phyloP scores from a whole-genome alignment of 2,888 invertebrate species.

The Lycaena phlaeas region DNA sequence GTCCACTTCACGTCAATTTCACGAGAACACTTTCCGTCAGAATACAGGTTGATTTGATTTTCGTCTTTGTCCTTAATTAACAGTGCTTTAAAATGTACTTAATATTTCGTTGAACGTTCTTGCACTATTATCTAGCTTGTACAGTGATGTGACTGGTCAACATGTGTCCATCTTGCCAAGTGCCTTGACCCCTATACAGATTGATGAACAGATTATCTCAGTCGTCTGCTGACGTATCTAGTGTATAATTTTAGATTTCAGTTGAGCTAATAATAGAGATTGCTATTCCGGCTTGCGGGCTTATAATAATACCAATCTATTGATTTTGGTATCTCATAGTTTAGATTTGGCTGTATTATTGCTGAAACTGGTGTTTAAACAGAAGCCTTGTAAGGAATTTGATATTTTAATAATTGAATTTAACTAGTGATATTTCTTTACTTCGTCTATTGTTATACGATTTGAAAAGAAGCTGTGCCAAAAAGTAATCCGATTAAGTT shows the following conservation, averaged over 20 bases:
- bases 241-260: background rate
- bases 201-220: background rate
- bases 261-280: constrained; percentile 1
- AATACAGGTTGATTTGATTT: background rate
- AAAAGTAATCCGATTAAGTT: too few species aligned
- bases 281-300: constrained; percentile 1
- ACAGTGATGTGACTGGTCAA: background rate
- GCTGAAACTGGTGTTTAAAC: too few species aligned
- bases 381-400: too few species aligned
- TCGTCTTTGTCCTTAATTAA: background rate
- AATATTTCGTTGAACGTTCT: too few species aligned
- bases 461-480: too few species aligned
- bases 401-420: too few species aligned
- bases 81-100: background rate
- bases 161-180: background rate
- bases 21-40: background rate
- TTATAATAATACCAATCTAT: background rate
- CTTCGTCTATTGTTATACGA: too few species aligned
- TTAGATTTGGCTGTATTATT: background rate
- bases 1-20: too few species aligned
- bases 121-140: too few species aligned
- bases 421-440: too few species aligned
- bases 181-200: background rate
- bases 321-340: background rate
- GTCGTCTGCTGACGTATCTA: constrained; percentile 1